A percentile compares a stretch with the other conserved stretches of the same genome.
These are phyloP conservation scores for Mylabris phalerata DNA, from an alignment of 1,140 invertebrate genomes.

Conservation along the genomic window DNA sequence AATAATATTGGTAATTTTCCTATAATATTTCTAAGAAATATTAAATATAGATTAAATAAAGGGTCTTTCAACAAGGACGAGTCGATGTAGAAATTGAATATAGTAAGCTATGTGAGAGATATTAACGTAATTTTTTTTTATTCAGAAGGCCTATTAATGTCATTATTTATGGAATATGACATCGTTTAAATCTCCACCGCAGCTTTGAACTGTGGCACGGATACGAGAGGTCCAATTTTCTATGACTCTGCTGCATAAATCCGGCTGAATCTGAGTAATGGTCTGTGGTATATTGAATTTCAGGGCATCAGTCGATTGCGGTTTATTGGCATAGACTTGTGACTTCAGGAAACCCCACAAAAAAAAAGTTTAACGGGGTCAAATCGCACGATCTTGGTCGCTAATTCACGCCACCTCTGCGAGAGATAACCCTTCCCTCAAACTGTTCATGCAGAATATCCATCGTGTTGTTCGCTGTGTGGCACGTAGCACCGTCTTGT, in stretches of 20 bases:
- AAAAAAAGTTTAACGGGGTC: conserved; percentile 41
- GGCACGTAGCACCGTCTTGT: conserved; percentile 27
- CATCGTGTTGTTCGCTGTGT: conserved; percentile 19
- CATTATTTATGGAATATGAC: conserved; percentile 32
- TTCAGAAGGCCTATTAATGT: not conserved
- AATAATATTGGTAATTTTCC: too few relatives aligned
- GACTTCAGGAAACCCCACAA: conserved; percentile 37
- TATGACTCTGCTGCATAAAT: not conserved
- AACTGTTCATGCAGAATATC: conserved; percentile 27
- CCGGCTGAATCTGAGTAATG: not conserved
- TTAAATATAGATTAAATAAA: too few relatives aligned
- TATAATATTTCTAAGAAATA: too few relatives aligned
- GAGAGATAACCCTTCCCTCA: conserved; percentile 37
- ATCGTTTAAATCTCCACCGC: not conserved
- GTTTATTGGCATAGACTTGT: not conserved
- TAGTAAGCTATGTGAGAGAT: too few relatives aligned
- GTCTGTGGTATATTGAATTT: not conserved
- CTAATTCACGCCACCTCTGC: conserved; percentile 37
- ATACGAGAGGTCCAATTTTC: too few relatives aligned
- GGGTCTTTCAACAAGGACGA: too few relatives aligned
- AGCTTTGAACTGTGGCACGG: not conserved
- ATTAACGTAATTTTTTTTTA: not conserved
- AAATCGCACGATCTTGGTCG: conserved; percentile 41
- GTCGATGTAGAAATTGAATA: too few relatives aligned
- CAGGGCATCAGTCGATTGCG: not conserved